phyloP scores from a whole-genome alignment of 2,888 invertebrate genomes.

The Andrena fulva region DNA sequence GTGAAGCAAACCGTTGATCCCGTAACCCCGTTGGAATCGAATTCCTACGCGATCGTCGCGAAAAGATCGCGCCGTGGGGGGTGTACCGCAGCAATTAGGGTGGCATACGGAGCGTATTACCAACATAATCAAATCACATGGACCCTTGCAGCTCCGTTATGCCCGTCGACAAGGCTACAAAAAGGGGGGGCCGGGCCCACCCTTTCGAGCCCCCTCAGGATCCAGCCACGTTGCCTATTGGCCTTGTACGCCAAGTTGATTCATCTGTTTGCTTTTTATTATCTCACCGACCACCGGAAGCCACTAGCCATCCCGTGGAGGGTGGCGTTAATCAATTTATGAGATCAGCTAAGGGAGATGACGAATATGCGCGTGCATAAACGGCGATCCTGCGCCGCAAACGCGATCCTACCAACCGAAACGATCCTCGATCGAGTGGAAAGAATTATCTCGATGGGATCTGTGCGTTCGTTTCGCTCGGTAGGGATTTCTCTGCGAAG shows the following conservation, averaged over 20 bases:
- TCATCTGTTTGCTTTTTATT: conserved; percentile 78
- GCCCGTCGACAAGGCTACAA: conserved; percentile 44
- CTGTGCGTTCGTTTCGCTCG: background rate
- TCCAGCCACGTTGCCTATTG: conserved; percentile 27
- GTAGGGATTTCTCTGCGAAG: background rate
- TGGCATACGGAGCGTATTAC: conserved; percentile 77
- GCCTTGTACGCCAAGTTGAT: conserved; percentile 63
- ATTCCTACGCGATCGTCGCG: conserved; percentile 38
- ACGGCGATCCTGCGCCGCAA: conserved; percentile 14
- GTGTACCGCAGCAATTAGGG: conserved; percentile 72
- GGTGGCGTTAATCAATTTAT: conserved; percentile 67
- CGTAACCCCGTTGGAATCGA: conserved; percentile 9
- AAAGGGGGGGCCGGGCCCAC: conserved; percentile 39
- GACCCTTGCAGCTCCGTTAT: conserved; percentile 64
- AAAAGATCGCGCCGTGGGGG: conserved; percentile 55
- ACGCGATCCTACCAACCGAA: background rate
- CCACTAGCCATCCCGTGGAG: conserved; percentile 30
- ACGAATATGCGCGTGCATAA: conserved; percentile 41
- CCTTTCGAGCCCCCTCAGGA: conserved; percentile 38
- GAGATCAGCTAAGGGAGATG: conserved; percentile 52
- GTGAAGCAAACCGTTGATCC: background rate
- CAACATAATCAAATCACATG: conserved; percentile 78
- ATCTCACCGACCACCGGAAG: conserved; percentile 66
- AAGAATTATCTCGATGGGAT: conserved; percentile 16
- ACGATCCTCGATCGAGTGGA: conserved; percentile 51